phyloP scores from a whole-genome alignment of 2,113 vertebrate genomes.

The Galeopterus variegatus region DNA sequence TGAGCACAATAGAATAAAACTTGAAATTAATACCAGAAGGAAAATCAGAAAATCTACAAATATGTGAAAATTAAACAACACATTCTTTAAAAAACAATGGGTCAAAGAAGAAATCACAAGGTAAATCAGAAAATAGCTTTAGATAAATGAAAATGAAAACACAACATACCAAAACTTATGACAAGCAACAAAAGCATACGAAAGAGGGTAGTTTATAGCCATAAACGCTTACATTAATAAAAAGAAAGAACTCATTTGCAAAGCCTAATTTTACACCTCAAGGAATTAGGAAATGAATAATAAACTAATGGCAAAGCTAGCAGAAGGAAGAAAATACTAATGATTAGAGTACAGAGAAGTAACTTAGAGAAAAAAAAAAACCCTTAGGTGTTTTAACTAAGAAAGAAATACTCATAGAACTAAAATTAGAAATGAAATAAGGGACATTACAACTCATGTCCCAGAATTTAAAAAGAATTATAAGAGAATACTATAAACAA shows the following conservation, averaged over 20 bases:
- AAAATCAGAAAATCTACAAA: neutral
- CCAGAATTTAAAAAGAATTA: neutral
- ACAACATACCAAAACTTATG: neutral
- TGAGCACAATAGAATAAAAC: neutral
- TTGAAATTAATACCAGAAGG: neutral
- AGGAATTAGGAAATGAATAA: neutral
- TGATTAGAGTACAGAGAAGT: neutral
- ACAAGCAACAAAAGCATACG: neutral
- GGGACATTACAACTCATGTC: neutral
- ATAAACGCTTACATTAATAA: neutral
- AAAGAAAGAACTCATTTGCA: neutral
- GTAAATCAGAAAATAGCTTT: neutral
- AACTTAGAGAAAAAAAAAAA: neutral
- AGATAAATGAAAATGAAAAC: neutral
- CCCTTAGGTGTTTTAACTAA: neutral
- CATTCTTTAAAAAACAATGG: neutral
- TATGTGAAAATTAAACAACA: neutral
- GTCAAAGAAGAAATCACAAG: neutral
- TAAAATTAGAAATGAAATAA: neutral
- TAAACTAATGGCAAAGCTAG: neutral
- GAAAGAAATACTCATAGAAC: neutral
- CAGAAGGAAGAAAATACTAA: neutral
- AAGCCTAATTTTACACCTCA: neutral
- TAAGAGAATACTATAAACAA: neutral
- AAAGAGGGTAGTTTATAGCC: neutral